These are phyloP conservation scores for Crotalus adamanteus DNA, from an alignment of 2,797 vertebrate genomes.

Conservation along the genomic window DNA sequence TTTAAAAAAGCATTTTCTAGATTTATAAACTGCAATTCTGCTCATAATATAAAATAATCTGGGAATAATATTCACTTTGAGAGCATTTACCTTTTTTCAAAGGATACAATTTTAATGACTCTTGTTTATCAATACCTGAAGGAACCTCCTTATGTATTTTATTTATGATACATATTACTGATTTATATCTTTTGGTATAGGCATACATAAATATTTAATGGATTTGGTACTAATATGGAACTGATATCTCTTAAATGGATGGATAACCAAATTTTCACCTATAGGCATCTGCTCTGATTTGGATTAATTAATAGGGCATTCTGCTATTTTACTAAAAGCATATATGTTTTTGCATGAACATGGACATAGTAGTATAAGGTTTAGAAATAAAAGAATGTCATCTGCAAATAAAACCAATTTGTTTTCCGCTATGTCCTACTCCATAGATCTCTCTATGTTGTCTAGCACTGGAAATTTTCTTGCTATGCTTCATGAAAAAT, in stretches of 20 bases:
- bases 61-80: neutral
- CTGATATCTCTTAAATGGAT: neutral
- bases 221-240: neutral
- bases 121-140: neutral
- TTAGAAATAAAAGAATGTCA: neutral
- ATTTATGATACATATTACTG: neutral
- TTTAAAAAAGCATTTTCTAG: neutral
- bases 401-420: neutral
- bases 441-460: neutral
- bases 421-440: neutral
- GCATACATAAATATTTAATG: neutral
- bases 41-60: neutral
- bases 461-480: neutral
- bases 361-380: neutral
- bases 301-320: neutral
- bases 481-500: neutral
- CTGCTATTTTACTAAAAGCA: neutral
- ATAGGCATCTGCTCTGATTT: neutral
- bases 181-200: neutral
- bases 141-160: neutral
- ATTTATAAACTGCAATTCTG: neutral
- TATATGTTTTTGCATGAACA: neutral
- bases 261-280: neutral
- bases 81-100: neutral
- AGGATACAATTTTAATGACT: neutral